A percentile compares a stretch with the other conserved stretches of the same genome.
These are phyloP conservation scores for Formica exsecta DNA, from an alignment of 1,140 invertebrate genomes.

Conservation along the genomic window DNA sequence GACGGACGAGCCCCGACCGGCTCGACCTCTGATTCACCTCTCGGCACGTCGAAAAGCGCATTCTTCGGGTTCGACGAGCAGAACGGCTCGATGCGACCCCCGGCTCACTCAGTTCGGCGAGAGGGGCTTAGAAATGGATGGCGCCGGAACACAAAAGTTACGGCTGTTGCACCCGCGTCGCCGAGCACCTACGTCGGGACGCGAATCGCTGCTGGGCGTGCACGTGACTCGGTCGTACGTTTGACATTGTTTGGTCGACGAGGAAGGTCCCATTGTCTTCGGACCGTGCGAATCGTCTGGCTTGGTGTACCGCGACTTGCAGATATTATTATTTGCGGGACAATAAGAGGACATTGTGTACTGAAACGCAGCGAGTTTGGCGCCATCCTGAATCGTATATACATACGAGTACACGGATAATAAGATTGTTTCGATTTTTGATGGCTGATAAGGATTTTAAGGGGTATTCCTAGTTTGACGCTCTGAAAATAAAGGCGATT, in stretches of 20 bases:
- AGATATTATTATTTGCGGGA: slow-evolving; percentile 74
- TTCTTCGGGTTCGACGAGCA: slow-evolving; percentile 50
- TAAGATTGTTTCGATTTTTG: background rate
- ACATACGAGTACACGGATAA: background rate
- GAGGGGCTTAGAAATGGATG: slow-evolving; percentile 45
- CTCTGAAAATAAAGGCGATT: too few species aligned
- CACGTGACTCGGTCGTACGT: slow-evolving; percentile 73
- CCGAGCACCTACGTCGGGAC: slow-evolving; percentile 18
- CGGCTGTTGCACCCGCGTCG: slow-evolving; percentile 75
- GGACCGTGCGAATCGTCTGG: slow-evolving; percentile 72
- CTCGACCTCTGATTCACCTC: slow-evolving; percentile 42
- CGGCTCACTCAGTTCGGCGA: background rate
- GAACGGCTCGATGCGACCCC: slow-evolving; percentile 41
- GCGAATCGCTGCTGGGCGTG: slow-evolving; percentile 57
- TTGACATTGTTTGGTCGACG: slow-evolving; percentile 78
- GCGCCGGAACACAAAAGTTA: slow-evolving; percentile 80
- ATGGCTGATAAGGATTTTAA: background rate
- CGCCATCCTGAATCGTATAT: slow-evolving; percentile 25
- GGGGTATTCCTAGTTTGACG: too few species aligned
- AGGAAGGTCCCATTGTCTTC: slow-evolving; percentile 78
- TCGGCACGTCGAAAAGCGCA: slow-evolving; percentile 55
- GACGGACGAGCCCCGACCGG: background rate
- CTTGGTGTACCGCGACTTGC: slow-evolving; percentile 28
- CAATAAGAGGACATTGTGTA: slow-evolving; percentile 49
- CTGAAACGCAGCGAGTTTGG: slow-evolving; percentile 57